These are phyloP conservation scores for Metopolophium dirhodum DNA, from an alignment of 1,140 invertebrate species.

Conservation along the genomic window DNA sequence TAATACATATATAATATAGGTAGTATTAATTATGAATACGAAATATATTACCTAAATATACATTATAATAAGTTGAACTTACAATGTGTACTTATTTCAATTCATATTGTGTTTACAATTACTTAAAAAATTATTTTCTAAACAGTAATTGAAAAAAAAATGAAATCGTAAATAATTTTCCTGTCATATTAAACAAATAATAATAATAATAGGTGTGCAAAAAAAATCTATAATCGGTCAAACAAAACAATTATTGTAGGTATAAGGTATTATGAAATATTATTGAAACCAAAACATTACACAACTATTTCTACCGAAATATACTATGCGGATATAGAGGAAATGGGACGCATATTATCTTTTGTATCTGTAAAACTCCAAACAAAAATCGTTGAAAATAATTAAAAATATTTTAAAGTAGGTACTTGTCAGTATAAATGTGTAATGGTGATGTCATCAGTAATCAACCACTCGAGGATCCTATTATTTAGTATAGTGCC, in stretches of 20 bases:
- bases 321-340: background rate
- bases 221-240: background rate
- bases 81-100: background rate
- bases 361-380: background rate
- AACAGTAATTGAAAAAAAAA: background rate
- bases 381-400: background rate
- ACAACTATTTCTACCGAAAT: background rate
- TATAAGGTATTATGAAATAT: background rate
- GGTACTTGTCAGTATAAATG: background rate
- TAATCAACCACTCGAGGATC: background rate
- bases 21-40: background rate
- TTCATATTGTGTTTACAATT: background rate
- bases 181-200: background rate
- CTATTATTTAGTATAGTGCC: background rate
- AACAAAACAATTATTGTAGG: background rate
- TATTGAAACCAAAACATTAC: background rate
- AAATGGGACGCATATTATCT: background rate
- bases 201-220: background rate
- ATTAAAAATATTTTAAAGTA: background rate
- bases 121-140: background rate
- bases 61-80: background rate
- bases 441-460: background rate
- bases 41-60: background rate
- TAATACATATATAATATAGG: background rate
- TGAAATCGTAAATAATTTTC: no score